Evolutionary conservation across 2,888 invertebrate genomes (phyloP), one percentile per base, ranked within the genome.

Genomic region (Pseudococcus viburni): DNA sequence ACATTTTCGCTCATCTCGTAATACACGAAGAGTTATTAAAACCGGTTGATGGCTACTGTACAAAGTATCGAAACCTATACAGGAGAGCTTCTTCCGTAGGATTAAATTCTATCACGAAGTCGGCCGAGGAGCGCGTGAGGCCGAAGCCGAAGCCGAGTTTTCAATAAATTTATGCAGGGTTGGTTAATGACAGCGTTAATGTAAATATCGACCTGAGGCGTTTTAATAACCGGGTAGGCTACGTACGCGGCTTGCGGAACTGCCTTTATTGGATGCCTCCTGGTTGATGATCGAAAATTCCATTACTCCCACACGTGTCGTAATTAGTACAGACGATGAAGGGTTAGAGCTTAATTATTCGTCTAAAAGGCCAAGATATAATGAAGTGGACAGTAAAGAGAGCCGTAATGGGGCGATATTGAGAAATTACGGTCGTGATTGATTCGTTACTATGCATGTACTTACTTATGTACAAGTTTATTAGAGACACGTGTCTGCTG

Each of bases 141-240:
- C 26, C 3, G 26, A 22, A 22, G 51, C 17, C 15, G 26, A 33
- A 33, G 26, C 3, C 9, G 26, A 26, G 68, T 73, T 73, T 73
- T 73, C 26, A 33, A 73, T 73, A 73, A 73, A 73, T 73, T 33
- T 33, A 73, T 33, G 22, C 68, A 33, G 68, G 68, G 68, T 73
- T 73, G 68, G 26, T 73, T 73, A 73, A 26, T 73, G 68, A 73
- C 68, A 73, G 68, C 68, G 68, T 73, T 73, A 73, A 73, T 73
- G 68, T 73, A 73, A 73, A 73, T 73, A 73, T 73, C 68, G 68
- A 73, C 68, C 68, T 5, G 26, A 73, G 68, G 68, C 68, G 68
- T 73, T 73, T 73, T 73, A 73, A 73, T 73, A 73, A 73, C 68
- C 33, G 59, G 59, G 59, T 59, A 19, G 59, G 19, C 59, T 59